Conservation (phyloP, 2,888 invertebrate genomes). For the Lypha dubia region DNA sequence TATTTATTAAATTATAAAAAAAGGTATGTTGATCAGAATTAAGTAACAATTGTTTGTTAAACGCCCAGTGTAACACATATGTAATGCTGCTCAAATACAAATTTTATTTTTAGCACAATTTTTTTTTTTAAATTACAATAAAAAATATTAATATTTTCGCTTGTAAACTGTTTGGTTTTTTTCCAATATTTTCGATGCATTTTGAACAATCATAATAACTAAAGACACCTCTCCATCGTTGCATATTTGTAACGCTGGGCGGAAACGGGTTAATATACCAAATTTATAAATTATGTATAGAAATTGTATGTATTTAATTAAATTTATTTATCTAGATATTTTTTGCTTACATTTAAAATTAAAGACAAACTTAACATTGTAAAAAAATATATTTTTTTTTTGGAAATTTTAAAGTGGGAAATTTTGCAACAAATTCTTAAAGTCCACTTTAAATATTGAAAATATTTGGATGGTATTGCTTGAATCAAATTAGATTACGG, state of each 20-base stretch:
- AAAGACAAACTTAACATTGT: constrained; percentile 41
- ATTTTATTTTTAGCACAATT: constrained; percentile 70
- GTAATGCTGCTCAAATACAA: constrained; percentile 74
- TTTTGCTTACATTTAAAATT: constrained; percentile 54
- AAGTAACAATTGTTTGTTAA: constrained; percentile 74
- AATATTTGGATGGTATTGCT: no score
- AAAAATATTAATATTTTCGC: constrained; percentile 20
- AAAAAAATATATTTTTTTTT: no score
- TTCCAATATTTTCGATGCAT: constrained; percentile 13
- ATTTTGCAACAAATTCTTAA: no score
- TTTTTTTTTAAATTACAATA: constrained; percentile 51
- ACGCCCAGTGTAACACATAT: constrained; percentile 82
- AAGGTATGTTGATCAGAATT: constrained; percentile 23
- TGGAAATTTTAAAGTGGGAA: no score
- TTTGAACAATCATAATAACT: constrained; percentile 41
- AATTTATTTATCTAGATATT: constrained; percentile 74
- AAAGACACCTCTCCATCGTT: constrained; percentile 77
- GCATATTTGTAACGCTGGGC: constrained; percentile 81
- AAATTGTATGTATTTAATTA: constrained; percentile 57
- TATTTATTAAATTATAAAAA: no score
- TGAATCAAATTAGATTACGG: no score
- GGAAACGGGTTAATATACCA: constrained; percentile 79
- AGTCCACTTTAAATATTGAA: no score
- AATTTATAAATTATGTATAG: constrained; percentile 44
- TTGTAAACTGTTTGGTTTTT: constrained; percentile 43